phyloP scores from a whole-genome alignment of 1,140 invertebrate species.

The Campodea augens region DNA sequence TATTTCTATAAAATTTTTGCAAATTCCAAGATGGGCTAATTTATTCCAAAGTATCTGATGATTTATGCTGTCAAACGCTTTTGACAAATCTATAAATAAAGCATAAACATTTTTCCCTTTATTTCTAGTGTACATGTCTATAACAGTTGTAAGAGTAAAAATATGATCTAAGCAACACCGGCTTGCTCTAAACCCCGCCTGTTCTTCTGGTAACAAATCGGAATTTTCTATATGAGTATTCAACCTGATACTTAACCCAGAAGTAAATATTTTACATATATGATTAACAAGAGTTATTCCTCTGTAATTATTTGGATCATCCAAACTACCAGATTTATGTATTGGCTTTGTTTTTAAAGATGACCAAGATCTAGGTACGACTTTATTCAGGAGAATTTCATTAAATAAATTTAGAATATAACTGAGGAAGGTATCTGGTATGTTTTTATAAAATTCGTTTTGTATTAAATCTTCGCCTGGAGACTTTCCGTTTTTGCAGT shows the following conservation, averaged over 20 bases:
- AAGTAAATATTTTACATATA: conserved; percentile 4
- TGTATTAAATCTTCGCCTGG: too few species aligned
- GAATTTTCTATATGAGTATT: not conserved
- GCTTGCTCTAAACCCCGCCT: conserved; percentile 2
- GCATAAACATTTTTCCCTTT: conserved; percentile 2
- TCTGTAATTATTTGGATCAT: conserved; percentile 3
- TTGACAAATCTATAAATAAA: conserved; percentile 5
- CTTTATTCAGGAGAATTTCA: too few species aligned
- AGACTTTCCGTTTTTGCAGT: too few species aligned
- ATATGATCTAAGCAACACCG: conserved; percentile 3
- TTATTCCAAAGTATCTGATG: conserved; percentile 5
- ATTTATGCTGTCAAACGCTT: conserved; percentile 7
- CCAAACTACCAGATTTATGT: too few species aligned
- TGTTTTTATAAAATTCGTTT: too few species aligned
- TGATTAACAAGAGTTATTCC: not conserved
- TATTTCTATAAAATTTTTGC: conserved; percentile 3
- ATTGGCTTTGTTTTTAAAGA: too few species aligned
- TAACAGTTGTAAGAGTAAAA: conserved; percentile 3
- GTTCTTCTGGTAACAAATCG: not conserved
- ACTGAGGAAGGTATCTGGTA: too few species aligned
- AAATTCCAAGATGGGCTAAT: not conserved
- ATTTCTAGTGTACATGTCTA: not conserved
- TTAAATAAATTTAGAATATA: too few species aligned
- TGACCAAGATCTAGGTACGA: too few species aligned
- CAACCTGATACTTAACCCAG: not conserved